A percentile compares a stretch with the other conserved stretches of the same genome.
Conservation (phyloP, 2,888 invertebrate genomes). For the Drosophila maculinotata region DNA sequence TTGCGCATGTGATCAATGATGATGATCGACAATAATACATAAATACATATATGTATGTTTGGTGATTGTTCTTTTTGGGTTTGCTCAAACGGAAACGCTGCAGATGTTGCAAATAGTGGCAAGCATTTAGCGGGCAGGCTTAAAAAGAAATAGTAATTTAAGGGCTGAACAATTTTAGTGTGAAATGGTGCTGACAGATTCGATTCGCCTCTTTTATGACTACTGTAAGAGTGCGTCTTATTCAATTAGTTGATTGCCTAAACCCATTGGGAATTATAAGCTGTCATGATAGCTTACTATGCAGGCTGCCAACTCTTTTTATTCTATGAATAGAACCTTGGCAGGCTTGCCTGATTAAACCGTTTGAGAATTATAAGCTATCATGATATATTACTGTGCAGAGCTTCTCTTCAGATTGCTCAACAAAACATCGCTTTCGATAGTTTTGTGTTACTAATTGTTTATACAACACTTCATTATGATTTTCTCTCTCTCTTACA, state of each 20-base stretch:
- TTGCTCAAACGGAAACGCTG: conserved; percentile 45
- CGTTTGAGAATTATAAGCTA: background rate
- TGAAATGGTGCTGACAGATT: conserved; percentile 29
- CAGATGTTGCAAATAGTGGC: conserved; percentile 55
- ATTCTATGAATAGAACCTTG: no score
- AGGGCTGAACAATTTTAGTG: conserved; percentile 4
- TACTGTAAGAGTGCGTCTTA: background rate
- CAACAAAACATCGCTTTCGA: conserved; percentile 16
- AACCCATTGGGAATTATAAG: conserved; percentile 21
- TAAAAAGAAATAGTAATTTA: conserved; percentile 5
- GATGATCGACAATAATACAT: conserved; percentile 38
- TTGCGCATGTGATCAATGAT: conserved; percentile 61
- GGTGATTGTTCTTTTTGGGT: conserved; percentile 50
- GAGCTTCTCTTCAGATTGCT: conserved; percentile 1
- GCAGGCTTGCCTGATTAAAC: no score
- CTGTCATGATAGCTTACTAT: no score
- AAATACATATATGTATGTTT: background rate
- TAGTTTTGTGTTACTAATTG: conserved; percentile 9
- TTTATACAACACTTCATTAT: background rate
- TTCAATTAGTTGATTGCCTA: conserved; percentile 2
- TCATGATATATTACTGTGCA: conserved; percentile 11
- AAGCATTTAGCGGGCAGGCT: conserved; percentile 46
- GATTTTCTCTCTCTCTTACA: background rate
- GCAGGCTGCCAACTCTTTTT: no score
- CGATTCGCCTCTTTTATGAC: conserved; percentile 11